Evolutionary conservation across 2,888 invertebrate species (phyloP), one percentile per base, ranked within the genome.

Genomic region (Synergus laeviventris): DNA sequence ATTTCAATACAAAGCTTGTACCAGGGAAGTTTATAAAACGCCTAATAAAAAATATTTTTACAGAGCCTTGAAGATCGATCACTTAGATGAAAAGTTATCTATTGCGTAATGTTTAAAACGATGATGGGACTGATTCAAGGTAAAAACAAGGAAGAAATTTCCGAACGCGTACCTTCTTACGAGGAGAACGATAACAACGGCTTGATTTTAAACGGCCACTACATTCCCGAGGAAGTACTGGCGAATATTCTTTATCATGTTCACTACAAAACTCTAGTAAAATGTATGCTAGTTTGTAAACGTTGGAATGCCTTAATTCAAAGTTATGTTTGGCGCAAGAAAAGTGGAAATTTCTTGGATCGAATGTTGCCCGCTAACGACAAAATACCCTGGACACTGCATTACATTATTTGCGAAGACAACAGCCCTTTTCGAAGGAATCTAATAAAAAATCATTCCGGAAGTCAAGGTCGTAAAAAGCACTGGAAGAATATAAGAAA

Each of bases 401-500:
- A 91, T 83, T 92, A 92, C 79, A 81, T 84, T 11, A 91, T 92
- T 59, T 91, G 91, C 79, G 82, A 83, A 14, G 79, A 86, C 7
- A 88, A 91, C 62, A 89, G 89, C 76, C 89, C 91, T 5, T 92
- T 93, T 76, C 88, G 90, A 62, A 90, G 84, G 45, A 93, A 93
- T 86, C 84, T 93, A 18, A 70, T 93, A 45, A 91, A 90, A 82
- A 93, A 93, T 88, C 91, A 91, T 76, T 92, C 91, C 78, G 93
- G 93, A 0, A 84, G 91, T 86, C 74, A 91, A 0, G 84, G 88
- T 1, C 86, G 89, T 4, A 54, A 81, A 0, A 86, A 87, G 21
- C 74, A 92, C 79, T 93, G 93, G 93, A 76, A 74, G 18, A 82
- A 92, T 45, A 31, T 88, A 2, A 79, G 78, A 2, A 88, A 91